Evolutionary conservation across 2,797 vertebrate species (phyloP).

Genomic region (Lepus oiostolus): DNA sequence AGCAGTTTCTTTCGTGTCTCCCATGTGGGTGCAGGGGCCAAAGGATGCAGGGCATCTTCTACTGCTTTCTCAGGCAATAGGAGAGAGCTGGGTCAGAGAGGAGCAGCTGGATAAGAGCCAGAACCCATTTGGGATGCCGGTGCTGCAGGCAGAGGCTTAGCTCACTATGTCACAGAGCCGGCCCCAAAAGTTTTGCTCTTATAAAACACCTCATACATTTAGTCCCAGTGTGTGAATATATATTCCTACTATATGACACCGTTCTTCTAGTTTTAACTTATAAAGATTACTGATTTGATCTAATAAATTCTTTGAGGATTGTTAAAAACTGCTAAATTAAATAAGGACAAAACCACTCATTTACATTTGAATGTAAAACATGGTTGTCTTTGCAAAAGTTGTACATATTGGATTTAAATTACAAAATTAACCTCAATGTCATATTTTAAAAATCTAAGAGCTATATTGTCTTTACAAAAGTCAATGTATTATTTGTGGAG

Average conservation of each 20-base stretch:
- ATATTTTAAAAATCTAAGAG: neutral
- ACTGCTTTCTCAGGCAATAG: too few species aligned
- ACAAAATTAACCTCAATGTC: neutral
- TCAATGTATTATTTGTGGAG: neutral
- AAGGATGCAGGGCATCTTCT: too few species aligned
- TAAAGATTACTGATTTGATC: neutral
- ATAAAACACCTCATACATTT: slow-evolving; percentile 38
- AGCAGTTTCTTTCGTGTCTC: too few species aligned
- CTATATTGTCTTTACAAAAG: neutral
- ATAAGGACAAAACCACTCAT: neutral
- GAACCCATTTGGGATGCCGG: too few species aligned
- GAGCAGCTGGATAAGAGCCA: too few species aligned
- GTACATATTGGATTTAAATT: neutral
- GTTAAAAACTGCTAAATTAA: neutral
- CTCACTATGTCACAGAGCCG: too few species aligned
- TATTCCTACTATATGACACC: neutral
- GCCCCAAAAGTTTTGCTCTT: neutral
- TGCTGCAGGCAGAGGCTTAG: too few species aligned
- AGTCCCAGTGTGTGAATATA: neutral
- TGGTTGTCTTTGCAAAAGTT: neutral
- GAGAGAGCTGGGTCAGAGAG: too few species aligned
- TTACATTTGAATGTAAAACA: neutral
- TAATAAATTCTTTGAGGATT: neutral
- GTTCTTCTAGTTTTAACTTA: slow-evolving; percentile 5
- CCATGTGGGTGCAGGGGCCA: too few species aligned